Conservation (phyloP, 1,140 invertebrate species). For the Drosophila bocki region DNA sequence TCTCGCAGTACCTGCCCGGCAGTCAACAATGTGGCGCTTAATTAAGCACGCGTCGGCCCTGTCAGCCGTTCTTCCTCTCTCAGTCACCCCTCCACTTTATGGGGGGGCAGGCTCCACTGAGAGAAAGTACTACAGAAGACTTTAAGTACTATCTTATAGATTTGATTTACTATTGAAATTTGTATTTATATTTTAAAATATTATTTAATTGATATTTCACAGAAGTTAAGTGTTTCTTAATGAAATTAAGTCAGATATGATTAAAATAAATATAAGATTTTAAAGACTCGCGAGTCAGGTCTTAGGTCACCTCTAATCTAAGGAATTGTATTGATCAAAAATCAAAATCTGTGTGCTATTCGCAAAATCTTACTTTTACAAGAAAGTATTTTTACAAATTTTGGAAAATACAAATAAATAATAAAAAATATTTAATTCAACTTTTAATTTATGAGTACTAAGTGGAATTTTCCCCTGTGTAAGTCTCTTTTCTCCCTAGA, state of each 20-base stretch:
- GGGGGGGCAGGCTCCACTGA: constrained; percentile 8
- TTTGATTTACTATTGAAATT: not conserved
- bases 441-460: not conserved
- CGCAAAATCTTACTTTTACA: too few species aligned
- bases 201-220: not conserved
- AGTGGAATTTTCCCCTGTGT: not conserved
- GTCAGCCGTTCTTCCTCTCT: constrained; percentile 18
- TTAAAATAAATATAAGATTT: too few species aligned
- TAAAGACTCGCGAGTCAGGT: too few species aligned
- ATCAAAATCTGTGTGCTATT: too few species aligned
- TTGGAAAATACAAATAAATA: not conserved
- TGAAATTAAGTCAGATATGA: too few species aligned
- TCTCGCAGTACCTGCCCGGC: constrained; percentile 16
- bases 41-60: constrained; percentile 73
- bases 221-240: too few species aligned
- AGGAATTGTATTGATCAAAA: too few species aligned
- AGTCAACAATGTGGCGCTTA: constrained; percentile 63
- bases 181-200: not conserved
- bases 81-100: constrained; percentile 6
- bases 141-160: not conserved
- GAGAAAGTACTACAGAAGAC: not conserved
- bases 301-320: too few species aligned
- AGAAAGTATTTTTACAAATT: not conserved
- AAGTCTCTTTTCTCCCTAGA: constrained; percentile 1
- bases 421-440: not conserved